Base-by-base conservation (phyloP, 2,888 invertebrate genomes). In the Heliconius aoede region DNA sequence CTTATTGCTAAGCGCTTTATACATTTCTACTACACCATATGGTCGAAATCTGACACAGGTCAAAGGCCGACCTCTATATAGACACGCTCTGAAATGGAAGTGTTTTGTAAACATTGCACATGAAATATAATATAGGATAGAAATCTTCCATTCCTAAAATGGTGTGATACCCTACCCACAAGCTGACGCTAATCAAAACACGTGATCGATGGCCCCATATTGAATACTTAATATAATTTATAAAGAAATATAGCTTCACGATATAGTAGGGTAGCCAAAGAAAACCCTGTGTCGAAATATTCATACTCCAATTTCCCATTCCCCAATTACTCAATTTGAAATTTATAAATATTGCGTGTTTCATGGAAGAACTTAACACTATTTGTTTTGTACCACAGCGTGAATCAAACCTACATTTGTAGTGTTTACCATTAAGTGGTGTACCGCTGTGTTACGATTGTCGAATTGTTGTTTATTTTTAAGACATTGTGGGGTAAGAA, bases 181-280 rank as follows among this genome's bases (percentile, higher is more conserved):
- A 73, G 28, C 36, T 72, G 77, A 77, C 77, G 72, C 74, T 51
- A 46, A 62, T 72, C 77, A 77, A 61, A 55, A 46, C 24, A 78
- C 72, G 72, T 78, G 76, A 76, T 40, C 40, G 72, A 78, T 46
- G 40, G n/a, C 4, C n/a, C 0, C 32, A 4, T 60, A 26, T 4
- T 40, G 13, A 69, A 69, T 55, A 69, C 28, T 51, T 30, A 46
- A 51, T 68, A 30, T 46, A 68, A 5, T 64, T 32, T 61, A 26
- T 21, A 4, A 62, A 24, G n/a, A 30, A 64, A 55, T 9, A n/a
- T n/a, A 55, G 9, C 55, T n/a, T 9, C n/a, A n/a, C n/a, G n/a
- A 9, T 8, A 18, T 9, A 9, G n/a, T 9, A 9, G 9, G 21
- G 3, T 7, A 55, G 9, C n/a, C 46, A 21, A 46, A 7, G 2